Evolutionary conservation across 2,888 invertebrate species (phyloP), one percentile per base, ranked within the genome.

Genomic region (Stenichneumon culpator): DNA sequence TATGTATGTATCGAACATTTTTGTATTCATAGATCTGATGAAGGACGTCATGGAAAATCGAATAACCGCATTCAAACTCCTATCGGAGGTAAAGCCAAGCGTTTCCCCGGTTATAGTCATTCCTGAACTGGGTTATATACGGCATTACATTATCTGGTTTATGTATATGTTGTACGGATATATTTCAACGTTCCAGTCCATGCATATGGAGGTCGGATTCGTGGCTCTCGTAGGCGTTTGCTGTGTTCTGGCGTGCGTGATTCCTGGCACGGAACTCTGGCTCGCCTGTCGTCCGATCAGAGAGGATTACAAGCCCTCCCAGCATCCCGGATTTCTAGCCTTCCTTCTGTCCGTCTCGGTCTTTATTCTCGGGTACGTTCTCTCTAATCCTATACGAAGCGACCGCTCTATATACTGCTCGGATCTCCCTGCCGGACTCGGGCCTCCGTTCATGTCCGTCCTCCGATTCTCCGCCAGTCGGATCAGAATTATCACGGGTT

Each of bases 181-280:
- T 84, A 82, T 79, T 54, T 69, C 28, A 80, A 84, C 82, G 88
- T 95, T 95, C 67, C 94, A 97, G 97, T 96, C 96, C 70, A 95
- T 97, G 90, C 96, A 96, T 94, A 95, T 97, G 91, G 97, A 97
- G 92, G 96, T 96, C 16, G 96, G 96, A 57, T 96, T 97, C 92
- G 94, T 97, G 83, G 95, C 95, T 19, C 94, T 96, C 89, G 95
- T 97, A 91, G 95, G 96, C 86, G 93, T 96, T 67, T 96, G 96
- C 88, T 94, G 95, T 72, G 94, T 96, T 90, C 94, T 97, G 87
- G 96, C 96, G 44, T 94, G 96, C 88, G 95, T 96, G 82, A 96
- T 97, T 89, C 96, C 97, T 70, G 94, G 95, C 75, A 95, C 95
- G 78, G 95, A 96, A 79, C 93, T 96, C 87, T 95, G 95, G 82